phyloP scores from a whole-genome alignment of 1,140 invertebrate species.

The Zaprionus ghesquierei region DNA sequence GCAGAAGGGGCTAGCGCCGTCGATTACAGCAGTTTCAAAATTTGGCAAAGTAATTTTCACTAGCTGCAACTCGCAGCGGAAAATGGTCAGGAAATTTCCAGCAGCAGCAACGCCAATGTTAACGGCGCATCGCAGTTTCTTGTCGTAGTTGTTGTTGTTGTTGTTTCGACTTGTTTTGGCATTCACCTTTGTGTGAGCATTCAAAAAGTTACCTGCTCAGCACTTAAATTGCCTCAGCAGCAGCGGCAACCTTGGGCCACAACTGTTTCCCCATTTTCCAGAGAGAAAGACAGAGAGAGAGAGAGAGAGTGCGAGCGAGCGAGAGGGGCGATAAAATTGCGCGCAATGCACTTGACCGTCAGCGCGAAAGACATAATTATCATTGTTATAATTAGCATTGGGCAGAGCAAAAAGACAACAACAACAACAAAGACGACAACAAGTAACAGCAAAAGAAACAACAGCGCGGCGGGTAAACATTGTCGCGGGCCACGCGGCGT shows the following conservation, averaged over 20 bases:
- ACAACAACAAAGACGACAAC: constrained; percentile 1
- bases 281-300: constrained; percentile 16
- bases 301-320: neutral
- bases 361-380: constrained; percentile 41
- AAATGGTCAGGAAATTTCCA: constrained; percentile 4
- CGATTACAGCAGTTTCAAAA: neutral
- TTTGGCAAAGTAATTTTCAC: neutral
- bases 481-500: constrained; percentile 50
- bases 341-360: constrained; percentile 45
- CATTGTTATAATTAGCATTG: constrained; percentile 45
- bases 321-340: neutral
- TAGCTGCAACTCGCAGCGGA: neutral
- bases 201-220: constrained; percentile 48
- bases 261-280: constrained; percentile 64
- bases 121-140: neutral
- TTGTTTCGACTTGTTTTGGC: constrained; percentile 41
- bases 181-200: constrained; percentile 50
- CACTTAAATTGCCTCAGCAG: constrained; percentile 54
- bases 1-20: neutral
- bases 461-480: constrained; percentile 10
- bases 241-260: constrained; percentile 43
- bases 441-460: neutral
- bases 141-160: neutral
- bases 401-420: neutral
- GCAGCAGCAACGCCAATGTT: neutral